Conservation (phyloP, 2,888 invertebrate genomes). For the Aproaerema taeniolella region DNA sequence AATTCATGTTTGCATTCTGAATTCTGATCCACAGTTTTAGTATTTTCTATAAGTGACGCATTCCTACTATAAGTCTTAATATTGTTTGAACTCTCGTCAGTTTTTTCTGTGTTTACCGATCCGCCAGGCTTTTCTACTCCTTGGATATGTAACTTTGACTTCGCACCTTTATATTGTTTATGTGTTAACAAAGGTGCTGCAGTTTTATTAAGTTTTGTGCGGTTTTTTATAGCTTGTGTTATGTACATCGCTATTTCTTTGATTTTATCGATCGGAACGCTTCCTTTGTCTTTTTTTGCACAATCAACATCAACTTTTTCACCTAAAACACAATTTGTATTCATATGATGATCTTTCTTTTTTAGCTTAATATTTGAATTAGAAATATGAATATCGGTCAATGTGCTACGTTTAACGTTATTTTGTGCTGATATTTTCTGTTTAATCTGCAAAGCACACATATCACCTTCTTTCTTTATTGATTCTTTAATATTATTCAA, state of each 20-base stretch:
- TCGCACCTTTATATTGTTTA: constrained; percentile 23
- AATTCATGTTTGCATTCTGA: no score
- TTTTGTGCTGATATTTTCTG: no score
- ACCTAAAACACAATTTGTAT: not conserved
- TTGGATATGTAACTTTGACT: constrained; percentile 48
- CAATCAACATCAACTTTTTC: not conserved
- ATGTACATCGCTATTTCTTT: constrained; percentile 35
- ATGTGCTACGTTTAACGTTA: no score
- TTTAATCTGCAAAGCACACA: no score
- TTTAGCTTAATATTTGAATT: not conserved
- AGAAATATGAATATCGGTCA: not conserved
- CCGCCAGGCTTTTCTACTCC: constrained; percentile 64
- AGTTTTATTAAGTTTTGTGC: not conserved
- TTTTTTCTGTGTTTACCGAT: constrained; percentile 11
- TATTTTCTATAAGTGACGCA: no score
- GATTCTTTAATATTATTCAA: no score
- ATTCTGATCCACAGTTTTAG: no score
- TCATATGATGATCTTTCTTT: no score
- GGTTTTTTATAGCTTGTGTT: constrained; percentile 20
- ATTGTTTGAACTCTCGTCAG: constrained; percentile 10
- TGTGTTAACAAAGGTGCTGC: not conserved
- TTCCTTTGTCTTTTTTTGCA: constrained; percentile 13
- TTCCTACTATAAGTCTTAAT: no score
- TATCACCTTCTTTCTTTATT: no score
- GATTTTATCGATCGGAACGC: constrained; percentile 23